Conservation (phyloP, 2,113 vertebrate genomes). For the zebrafish (Danio rerio) region GRCz12tu NC_133198.1:40685501-40686000, state of each 20-base stretch:
- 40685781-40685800: slow-evolving; percentile 91
- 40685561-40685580: slow-evolving; percentile 67
- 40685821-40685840: slow-evolving; percentile 94
- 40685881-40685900: too few species aligned
- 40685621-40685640: slow-evolving; percentile 80
- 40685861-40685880: too few species aligned
- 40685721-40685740: slow-evolving; percentile 83
- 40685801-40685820: slow-evolving; percentile 96
- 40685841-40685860: background rate
- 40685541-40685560: slow-evolving; percentile 84
- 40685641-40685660: slow-evolving; percentile 94
- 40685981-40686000: too few species aligned
- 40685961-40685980: too few species aligned
- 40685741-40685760: slow-evolving; percentile 82
- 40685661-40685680: slow-evolving; percentile 96
- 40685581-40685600: slow-evolving; percentile 64
- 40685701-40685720: slow-evolving; percentile 87
- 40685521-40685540: slow-evolving; percentile 91
- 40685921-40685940: too few species aligned
- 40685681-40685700: slow-evolving; percentile 92
- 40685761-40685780: slow-evolving; percentile 88
- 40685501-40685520: slow-evolving; percentile 94
- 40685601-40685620: slow-evolving; percentile 72
- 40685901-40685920: too few species aligned
- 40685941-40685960: too few species aligned